These are phyloP conservation scores for Potamarius usumacintae DNA, from an alignment of 2,113 vertebrate genomes.

Conservation along the genomic window DNA sequence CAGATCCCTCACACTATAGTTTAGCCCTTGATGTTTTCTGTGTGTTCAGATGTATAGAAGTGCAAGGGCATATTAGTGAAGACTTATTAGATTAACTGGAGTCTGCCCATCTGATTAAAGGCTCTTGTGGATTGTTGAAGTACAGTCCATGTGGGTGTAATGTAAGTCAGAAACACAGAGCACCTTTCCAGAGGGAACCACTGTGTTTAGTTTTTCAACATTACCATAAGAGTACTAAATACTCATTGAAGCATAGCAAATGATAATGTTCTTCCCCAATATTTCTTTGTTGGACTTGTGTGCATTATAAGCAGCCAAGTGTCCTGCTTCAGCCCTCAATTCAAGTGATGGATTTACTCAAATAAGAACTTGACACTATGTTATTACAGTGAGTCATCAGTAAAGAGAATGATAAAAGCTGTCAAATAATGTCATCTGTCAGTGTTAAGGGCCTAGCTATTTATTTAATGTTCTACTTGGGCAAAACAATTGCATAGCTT, in stretches of 20 bases:
- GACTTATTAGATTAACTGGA: slow-evolving; percentile 44
- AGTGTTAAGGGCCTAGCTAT: background rate
- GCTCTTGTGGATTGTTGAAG: slow-evolving; percentile 38
- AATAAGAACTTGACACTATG: slow-evolving; percentile 20
- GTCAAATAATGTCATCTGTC: slow-evolving; percentile 3
- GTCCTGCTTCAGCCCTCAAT: background rate
- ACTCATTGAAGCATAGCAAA: background rate
- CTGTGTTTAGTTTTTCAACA: background rate
- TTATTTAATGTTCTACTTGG: slow-evolving; percentile 12
- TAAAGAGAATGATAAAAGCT: slow-evolving; percentile 5
- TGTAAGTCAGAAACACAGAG: slow-evolving; percentile 15
- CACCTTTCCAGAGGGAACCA: slow-evolving; percentile 4
- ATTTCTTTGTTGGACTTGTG: background rate
- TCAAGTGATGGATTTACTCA: background rate
- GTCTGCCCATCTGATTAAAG: slow-evolving; percentile 45
- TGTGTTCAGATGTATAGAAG: slow-evolving; percentile 26
- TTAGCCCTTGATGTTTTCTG: slow-evolving; percentile 36
- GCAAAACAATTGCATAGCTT: background rate
- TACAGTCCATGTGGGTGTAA: background rate
- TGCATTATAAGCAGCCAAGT: background rate
- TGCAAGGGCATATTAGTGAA: slow-evolving; percentile 36
- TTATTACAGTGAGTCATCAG: background rate
- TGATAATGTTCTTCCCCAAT: background rate
- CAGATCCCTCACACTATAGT: background rate
- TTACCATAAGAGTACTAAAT: background rate